A percentile compares a stretch with the other conserved stretches of the same genome.
phyloP scores from a whole-genome alignment of 2,797 vertebrate species.

The Dermochelys coriacea region DNA sequence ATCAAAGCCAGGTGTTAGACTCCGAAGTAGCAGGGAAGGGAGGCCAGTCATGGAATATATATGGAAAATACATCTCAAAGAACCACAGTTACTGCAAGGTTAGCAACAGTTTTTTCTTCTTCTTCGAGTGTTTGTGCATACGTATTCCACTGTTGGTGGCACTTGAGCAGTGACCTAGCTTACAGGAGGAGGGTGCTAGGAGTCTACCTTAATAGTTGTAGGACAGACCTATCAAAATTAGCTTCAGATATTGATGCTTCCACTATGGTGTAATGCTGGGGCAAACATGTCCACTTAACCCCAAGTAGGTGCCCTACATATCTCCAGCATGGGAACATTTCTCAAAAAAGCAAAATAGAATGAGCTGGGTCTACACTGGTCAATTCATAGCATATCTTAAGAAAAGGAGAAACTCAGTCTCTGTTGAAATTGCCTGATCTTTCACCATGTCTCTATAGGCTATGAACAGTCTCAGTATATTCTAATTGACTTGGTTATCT shows the following conservation, averaged over 20 bases:
- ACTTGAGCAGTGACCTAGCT: neutral
- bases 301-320: neutral
- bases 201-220: neutral
- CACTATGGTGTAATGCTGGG: neutral
- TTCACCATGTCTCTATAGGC: neutral
- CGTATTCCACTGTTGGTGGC: neutral
- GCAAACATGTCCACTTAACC: neutral
- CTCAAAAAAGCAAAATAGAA: neutral
- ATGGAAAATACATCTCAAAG: neutral
- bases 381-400: neutral
- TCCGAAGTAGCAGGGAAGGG: neutral
- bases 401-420: neutral
- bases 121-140: neutral
- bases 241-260: neutral
- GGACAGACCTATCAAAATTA: neutral
- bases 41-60: neutral
- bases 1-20: neutral
- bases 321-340: neutral
- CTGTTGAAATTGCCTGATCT: neutral
- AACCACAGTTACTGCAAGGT: neutral
- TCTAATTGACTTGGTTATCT: neutral
- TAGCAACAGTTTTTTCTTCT: neutral
- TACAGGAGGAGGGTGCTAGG: neutral
- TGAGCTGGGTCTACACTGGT: neutral
- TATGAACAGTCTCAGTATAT: neutral